A percentile compares a stretch with the other conserved stretches of the same genome.
These are phyloP conservation scores for Sprattus sprattus DNA, from an alignment of 2,113 vertebrate genomes.

Conservation along the genomic window DNA sequence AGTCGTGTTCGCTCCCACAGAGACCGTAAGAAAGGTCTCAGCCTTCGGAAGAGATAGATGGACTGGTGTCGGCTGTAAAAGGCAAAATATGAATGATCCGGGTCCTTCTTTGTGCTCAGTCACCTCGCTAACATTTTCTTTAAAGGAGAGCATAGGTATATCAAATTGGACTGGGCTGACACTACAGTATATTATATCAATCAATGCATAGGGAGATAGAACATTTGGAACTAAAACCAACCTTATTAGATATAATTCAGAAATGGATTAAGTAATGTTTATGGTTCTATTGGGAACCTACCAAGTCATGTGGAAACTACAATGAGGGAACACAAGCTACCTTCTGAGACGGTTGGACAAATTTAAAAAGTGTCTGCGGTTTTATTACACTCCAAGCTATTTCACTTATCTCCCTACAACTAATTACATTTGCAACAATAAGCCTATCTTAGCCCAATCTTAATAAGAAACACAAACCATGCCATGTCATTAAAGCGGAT, in stretches of 20 bases:
- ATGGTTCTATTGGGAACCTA: background rate
- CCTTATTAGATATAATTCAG: background rate
- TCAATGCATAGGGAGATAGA: background rate
- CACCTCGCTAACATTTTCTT: conserved; percentile 11
- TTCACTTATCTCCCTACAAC: background rate
- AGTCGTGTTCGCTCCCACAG: background rate
- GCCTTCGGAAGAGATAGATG: background rate
- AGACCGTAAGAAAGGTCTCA: background rate
- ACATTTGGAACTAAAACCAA: background rate
- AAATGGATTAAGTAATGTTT: background rate
- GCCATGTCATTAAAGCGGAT: background rate
- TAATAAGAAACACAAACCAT: conserved; percentile 17
- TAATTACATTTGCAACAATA: conserved; percentile 20
- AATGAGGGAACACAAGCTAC: background rate
- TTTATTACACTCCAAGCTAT: conserved; percentile 13
- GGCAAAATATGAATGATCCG: conserved; percentile 13
- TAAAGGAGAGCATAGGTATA: background rate
- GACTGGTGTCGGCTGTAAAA: conserved; percentile 7
- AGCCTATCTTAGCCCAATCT: background rate
- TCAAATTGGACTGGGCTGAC: background rate
- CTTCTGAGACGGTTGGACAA: background rate
- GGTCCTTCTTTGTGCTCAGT: background rate
- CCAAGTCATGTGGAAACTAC: background rate
- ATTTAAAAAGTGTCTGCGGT: background rate
- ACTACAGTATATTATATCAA: background rate